Evolutionary conservation across 2,888 invertebrate species (phyloP), one percentile per base, ranked within the genome.

Genomic region (Tetramorium bicarinatum): DNA sequence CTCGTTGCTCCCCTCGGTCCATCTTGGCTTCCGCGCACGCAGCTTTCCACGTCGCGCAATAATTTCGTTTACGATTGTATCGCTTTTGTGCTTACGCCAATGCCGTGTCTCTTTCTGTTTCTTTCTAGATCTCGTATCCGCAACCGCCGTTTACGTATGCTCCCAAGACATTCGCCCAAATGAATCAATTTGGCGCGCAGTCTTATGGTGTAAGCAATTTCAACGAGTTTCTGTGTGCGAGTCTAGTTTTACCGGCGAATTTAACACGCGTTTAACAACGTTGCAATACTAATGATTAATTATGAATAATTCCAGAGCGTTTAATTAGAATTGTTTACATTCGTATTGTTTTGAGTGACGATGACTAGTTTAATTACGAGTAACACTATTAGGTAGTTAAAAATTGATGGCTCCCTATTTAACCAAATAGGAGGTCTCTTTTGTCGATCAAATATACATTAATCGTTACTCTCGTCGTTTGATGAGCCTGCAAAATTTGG

Each of bases 111-210:
- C 67, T 85, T 61, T 86, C 77, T 89, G 76, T 90, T 85, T 88
- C 87, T 90, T 91, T 92, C 86, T 93, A 93, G 92, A 93, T 93
- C 59, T 88, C 90, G 84, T 88, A 83, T 87, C 91, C 91, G 85
- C 90, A 86, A 90, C 83, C 88, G 82, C 87, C 89, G 87, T 87
- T 89, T 85, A 90, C 90, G 86, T 92, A 92, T 88, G 92, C 90
- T 89, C 89, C 92, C 88, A 92, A 91, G 91, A 92, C 90, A 83
- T 87, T 90, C 87, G 91, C 91, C 83, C 92, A 92, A 92, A 92
- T 91, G 88, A 93, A 92, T 90, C 91, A 91, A 88, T 92, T 92
- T 85, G 91, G 90, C 90, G 84, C 92, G 75, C 91, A 93, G 87
- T 88, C 90, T 88, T 92, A 91, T 89, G 89, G 91, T 92, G 91